These are phyloP conservation scores for Zaprionus kolodkinae DNA, from an alignment of 1,140 invertebrate species.

Conservation along the genomic window DNA sequence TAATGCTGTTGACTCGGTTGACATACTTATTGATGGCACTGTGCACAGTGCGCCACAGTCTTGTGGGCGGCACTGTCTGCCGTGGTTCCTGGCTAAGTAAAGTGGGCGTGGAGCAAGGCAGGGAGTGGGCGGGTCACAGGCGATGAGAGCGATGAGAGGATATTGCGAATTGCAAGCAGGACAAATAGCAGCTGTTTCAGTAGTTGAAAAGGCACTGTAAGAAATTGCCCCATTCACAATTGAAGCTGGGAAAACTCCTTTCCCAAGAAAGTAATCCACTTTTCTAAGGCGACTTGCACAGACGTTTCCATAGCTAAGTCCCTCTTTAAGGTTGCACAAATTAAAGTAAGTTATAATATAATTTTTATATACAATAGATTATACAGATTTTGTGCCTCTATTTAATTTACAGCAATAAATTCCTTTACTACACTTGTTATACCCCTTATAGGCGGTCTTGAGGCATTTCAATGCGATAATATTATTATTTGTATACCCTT, in stretches of 20 bases:
- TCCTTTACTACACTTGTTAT: too few relatives aligned
- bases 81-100: too few relatives aligned
- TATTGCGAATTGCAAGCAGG: conserved; percentile 44
- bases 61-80: conserved; percentile 26
- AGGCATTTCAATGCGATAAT: too few relatives aligned
- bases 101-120: too few relatives aligned
- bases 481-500: too few relatives aligned
- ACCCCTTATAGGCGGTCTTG: too few relatives aligned
- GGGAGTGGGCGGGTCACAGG: not conserved
- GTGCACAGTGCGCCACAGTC: conserved; percentile 29
- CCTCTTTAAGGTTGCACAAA: not conserved
- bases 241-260: not conserved
- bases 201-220: conserved; percentile 28
- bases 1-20: conserved; percentile 59
- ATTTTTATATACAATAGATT: too few relatives aligned
- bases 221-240: conserved; percentile 35
- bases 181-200: conserved; percentile 39
- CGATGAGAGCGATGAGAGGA: conserved; percentile 30
- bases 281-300: not conserved
- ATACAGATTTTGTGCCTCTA: too few relatives aligned
- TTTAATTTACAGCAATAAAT: too few relatives aligned
- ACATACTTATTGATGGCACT: conserved; percentile 69
- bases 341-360: not conserved
- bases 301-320: not conserved
- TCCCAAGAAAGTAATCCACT: conserved; percentile 13